Evolutionary conservation across 1,140 invertebrate genomes (phyloP), one percentile per base, ranked within the genome.

Genomic region (Ephestia elutella): DNA sequence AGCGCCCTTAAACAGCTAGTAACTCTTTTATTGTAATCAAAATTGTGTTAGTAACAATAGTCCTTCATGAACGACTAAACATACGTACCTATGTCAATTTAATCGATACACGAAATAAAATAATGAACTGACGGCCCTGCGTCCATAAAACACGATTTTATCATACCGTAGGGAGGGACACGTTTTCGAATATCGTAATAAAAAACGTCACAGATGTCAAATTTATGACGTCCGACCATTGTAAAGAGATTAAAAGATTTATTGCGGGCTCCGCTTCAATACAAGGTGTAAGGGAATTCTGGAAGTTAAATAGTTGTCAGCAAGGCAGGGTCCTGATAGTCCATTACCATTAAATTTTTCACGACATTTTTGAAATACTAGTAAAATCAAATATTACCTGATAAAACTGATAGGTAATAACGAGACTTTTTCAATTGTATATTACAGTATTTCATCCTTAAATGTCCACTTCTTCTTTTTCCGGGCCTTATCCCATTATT

Each of bases 211-310:
- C 86, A 86, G 80, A 86, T 86, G 83, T 88, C 83, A 86, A 88
- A 88, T 88, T 88, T 88, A 88, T 88, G 81, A 84, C 75, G 73
- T 75, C 65, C 78, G 81, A 81, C 83, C 82, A 86, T 83, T 86
- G 86, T 84, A 86, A 81, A 86, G 77, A 82, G 83, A 88, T 88
- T 88, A 86, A 86, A 86, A 83, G 82, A 86, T 88, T 88, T 88
- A 86, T 66, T 79, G 76, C 75, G 71, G 70, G 38, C 18, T 9
- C 48, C 15, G 65, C 64, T 71, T 71, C 76, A 66, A 30, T 20
- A 54, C 62, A 70, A 72, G 59, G 65, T 32, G 49, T 50, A 50
- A 54, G 59, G 51, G 63, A 72, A 68, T 63, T 74, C 65, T 75
- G 73, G 66, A 59, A 64, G 50, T 44, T 15, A 44, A 44, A 44